Evolutionary conservation across 2,113 vertebrate species (phyloP), one percentile per base, ranked within the genome.

Genomic region (Trochalopteron elliotii): DNA sequence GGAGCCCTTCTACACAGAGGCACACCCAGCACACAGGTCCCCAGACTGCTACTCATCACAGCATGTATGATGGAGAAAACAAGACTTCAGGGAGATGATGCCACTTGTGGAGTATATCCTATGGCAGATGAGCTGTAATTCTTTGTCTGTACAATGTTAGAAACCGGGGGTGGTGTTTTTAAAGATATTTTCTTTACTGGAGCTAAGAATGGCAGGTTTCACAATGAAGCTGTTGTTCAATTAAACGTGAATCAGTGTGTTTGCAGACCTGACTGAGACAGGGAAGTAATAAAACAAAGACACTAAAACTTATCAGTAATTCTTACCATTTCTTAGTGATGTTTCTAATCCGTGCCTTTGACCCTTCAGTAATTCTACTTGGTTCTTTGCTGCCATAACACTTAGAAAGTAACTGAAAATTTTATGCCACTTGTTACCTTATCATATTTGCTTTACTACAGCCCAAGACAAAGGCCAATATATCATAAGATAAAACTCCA

Each of bases 201-300:
- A 90, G 85, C 79, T 83, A 88, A 94, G 90, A 95, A 86, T 88
- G 90, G 87, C 94, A 93, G 90, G 82, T 93, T 95, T 95, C 87
- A 94, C 92, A 95, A 86, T 81, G 93, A 95, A 88, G 55, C 92
- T 96, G 85, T 93, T 94, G 91, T 96, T 96, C 88, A 95, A 77
- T 93, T 94, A 88, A 70, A 86, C 0, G 0, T 88, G 90, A 96
- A 93, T 95, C 95, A 78, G 49, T 71, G 82, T 63, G 75, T 93
- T 88, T 95, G 92, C 75, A 95, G 87, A 90, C 39, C 90, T 95
- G 89, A 67, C 70, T 80, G 90, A 88, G 82, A 70, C 24, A 63
- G 60, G 79, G 44, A 93, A 92, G 79, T 70, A 77, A 94, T 88
- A 86, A 95, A 96, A 79, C 57, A 88, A 88, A 88, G 85, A 81